Evolutionary conservation across 2,797 vertebrate species (phyloP).

Genomic region (Phalanger gymnotis): DNA sequence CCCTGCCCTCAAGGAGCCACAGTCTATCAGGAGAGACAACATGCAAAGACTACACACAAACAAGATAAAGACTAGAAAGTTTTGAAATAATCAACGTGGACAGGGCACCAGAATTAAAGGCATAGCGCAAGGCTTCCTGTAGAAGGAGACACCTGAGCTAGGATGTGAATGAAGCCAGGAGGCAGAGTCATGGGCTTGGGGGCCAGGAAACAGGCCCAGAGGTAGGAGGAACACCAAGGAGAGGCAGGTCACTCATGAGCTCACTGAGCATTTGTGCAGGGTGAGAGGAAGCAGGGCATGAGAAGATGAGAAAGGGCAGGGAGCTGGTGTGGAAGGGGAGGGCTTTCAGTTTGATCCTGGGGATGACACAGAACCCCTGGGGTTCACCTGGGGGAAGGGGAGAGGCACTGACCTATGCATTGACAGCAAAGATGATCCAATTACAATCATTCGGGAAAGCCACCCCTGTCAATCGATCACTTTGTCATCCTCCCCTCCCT

Average conservation of each 20-base stretch:
- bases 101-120: not conserved
- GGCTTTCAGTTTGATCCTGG: not conserved
- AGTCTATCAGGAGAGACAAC: not conserved
- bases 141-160: no score
- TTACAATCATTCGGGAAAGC: not conserved
- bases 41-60: not conserved
- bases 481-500: no score
- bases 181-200: not conserved
- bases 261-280: no score
- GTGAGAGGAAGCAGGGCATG: not conserved
- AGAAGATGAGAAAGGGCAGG: not conserved
- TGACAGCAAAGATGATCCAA: not conserved
- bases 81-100: not conserved
- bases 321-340: not conserved
- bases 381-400: no score
- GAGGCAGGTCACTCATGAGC: rapidly evolving
- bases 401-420: not conserved
- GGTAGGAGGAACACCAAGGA: not conserved
- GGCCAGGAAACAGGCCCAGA: not conserved
- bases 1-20: not conserved
- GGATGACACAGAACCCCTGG: not conserved
- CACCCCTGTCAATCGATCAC: no score
- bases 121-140: not conserved
- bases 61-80: not conserved
- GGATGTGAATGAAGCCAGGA: no score